Conservation (phyloP, 2,113 vertebrate genomes). For the Strigops habroptila region DNA sequence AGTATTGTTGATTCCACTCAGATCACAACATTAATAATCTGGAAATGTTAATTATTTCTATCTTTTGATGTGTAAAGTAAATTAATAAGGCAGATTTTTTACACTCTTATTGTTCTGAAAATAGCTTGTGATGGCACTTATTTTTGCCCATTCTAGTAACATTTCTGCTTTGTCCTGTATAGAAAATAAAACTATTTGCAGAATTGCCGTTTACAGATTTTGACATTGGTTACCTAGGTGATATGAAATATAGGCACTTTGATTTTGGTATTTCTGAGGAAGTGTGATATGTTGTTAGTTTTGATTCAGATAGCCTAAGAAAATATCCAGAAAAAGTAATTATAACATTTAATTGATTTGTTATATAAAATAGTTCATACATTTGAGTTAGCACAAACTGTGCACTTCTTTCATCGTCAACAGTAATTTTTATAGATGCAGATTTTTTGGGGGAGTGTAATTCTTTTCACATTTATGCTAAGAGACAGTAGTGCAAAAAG, state of each 20-base stretch:
- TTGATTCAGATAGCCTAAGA: not conserved
- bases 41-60: not conserved
- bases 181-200: not conserved
- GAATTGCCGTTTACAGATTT: not conserved
- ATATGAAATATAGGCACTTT: not conserved
- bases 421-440: not conserved
- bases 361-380: slow-evolving; percentile 2
- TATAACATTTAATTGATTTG: not conserved
- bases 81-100: not conserved
- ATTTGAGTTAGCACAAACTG: slow-evolving; percentile 5
- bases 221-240: not conserved
- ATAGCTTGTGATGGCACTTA: not conserved
- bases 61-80: not conserved
- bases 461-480: slow-evolving; percentile 27
- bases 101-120: not conserved
- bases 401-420: not conserved
- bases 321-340: not conserved
- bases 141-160: not conserved
- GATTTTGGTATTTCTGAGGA: not conserved
- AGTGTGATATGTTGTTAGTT: not conserved
- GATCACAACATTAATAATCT: not conserved
- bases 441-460: not conserved
- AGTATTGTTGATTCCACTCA: not conserved
- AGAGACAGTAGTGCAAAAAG: slow-evolving; percentile 61
- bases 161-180: not conserved